Conservation (phyloP, 2,797 vertebrate genomes). For the Nyctalus aviator region DNA sequence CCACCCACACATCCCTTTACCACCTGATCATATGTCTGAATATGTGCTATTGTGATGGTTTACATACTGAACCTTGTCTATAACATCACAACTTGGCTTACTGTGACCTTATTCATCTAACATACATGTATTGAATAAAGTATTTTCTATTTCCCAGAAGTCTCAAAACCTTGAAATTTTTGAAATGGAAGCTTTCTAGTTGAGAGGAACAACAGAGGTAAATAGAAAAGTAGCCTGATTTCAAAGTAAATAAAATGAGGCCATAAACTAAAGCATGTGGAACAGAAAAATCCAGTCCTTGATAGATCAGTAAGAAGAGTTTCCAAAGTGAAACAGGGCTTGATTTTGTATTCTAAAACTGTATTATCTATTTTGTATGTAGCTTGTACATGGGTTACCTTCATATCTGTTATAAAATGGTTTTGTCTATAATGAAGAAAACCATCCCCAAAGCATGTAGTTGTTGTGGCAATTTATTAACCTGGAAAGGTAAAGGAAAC, state of each 20-base stretch:
- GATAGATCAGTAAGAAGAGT: neutral
- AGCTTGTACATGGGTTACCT: neutral
- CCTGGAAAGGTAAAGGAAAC: neutral
- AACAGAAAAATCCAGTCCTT: neutral
- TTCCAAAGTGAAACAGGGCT: neutral
- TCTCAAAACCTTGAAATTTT: neutral
- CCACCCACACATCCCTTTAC: neutral
- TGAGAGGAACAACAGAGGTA: neutral
- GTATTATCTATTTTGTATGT: neutral
- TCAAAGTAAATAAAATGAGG: conserved; percentile 26
- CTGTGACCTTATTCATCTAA: neutral
- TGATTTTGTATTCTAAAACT: conserved; percentile 12
- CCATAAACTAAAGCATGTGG: neutral
- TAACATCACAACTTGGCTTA: neutral
- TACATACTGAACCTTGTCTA: neutral
- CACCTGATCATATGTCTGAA: neutral
- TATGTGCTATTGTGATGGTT: neutral
- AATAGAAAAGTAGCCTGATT: conserved; percentile 32
- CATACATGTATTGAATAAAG: neutral
- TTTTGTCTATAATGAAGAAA: conserved; percentile 41
- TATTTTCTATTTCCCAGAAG: neutral
- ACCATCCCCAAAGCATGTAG: neutral
- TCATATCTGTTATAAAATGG: conserved; percentile 23
- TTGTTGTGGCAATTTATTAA: neutral
- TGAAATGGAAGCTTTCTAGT: neutral